Base-by-base conservation (phyloP, 2,113 vertebrate species). In the Plecturocebus donacophilus region DNA sequence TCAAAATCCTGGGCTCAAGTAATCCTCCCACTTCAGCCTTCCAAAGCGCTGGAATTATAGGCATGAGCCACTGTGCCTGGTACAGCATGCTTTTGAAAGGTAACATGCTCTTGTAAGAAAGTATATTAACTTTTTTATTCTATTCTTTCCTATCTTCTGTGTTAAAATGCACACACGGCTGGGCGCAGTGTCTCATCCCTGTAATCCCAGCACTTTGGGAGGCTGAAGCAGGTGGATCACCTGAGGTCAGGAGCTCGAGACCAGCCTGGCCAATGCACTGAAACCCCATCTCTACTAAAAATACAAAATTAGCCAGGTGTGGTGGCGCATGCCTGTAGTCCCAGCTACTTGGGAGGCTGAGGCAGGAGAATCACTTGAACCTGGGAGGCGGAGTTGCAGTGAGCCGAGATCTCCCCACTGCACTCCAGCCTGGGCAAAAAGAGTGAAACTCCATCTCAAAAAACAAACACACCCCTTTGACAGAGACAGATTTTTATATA, bases 321-420 rank as follows among this genome's bases (percentile, higher is more conserved):
- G 66, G 66, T 19, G 14, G 3, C 0, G 1, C 13, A 14, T 14
- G 1, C 30, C 6, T 6, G 32, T 68, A 35, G 8, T 68, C 32
- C 32, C 66, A 19, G 32, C 66, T 68, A 19, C 32, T n/a, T 0
- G 2, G 66, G 32, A 68, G 66, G 32, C 66, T 68, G 66, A 68
- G 66, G 13, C 7, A 35, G 66, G 7, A 17, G 66, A 19, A n/a
- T 35, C 32, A 3, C 66, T 35, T 7, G 66, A 68, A 35, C 32
- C 14, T 2, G 16, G 16, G 14, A n/a, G 66, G 32, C 35, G 0
- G 66, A 68, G 13, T 35, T 68, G 64, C 30, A 35, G 64, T 35
- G 32, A 64, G 64, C 64, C 14, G 2, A 32, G 64, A 35, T 32
- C 1, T 14, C 6, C 0, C 32, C 64, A 68, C 32, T 68, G 32